A percentile compares a stretch with the other conserved stretches of the same genome.
Evolutionary conservation across 2,797 vertebrate genomes (phyloP).

Genomic region (Sorex maritimensis): DNA sequence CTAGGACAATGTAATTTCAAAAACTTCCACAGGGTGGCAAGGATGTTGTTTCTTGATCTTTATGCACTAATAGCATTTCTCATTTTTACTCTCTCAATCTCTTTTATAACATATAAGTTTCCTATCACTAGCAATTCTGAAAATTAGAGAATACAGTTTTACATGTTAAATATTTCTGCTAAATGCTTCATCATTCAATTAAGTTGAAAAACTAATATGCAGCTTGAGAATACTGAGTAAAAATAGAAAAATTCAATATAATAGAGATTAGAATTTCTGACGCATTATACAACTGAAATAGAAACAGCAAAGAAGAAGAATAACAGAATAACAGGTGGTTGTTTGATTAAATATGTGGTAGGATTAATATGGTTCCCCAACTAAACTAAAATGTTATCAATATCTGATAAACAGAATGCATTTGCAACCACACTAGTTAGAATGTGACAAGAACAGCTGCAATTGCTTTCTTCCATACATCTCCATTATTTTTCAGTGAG

Average conservation of each 20-base stretch:
- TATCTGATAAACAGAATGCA: neutral
- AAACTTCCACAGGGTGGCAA: slow-evolving; percentile 79
- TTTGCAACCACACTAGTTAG: neutral
- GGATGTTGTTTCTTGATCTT: slow-evolving; percentile 34
- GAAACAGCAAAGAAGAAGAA: neutral
- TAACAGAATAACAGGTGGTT: neutral
- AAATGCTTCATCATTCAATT: slow-evolving; percentile 46
- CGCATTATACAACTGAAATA: slow-evolving; percentile 54
- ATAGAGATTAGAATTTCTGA: slow-evolving; percentile 46
- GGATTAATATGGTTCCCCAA: too few species aligned
- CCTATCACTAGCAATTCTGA: slow-evolving; percentile 32
- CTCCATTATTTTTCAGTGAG: neutral
- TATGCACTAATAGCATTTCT: neutral
- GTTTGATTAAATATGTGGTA: neutral
- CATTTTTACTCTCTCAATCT: neutral
- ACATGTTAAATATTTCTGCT: slow-evolving; percentile 51
- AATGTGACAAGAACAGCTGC: neutral
- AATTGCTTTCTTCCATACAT: neutral
- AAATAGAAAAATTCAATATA: neutral
- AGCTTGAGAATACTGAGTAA: slow-evolving; percentile 58
- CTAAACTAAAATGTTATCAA: neutral
- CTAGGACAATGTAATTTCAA: slow-evolving; percentile 60
- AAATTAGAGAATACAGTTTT: slow-evolving; percentile 55
- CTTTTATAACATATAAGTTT: neutral
- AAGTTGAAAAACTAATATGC: neutral